Percentiles rank a stretch among this genome's conserved stretches.
Conservation (phyloP, 2,888 invertebrate genomes). For the Aporophyla lueneburgensis region DNA sequence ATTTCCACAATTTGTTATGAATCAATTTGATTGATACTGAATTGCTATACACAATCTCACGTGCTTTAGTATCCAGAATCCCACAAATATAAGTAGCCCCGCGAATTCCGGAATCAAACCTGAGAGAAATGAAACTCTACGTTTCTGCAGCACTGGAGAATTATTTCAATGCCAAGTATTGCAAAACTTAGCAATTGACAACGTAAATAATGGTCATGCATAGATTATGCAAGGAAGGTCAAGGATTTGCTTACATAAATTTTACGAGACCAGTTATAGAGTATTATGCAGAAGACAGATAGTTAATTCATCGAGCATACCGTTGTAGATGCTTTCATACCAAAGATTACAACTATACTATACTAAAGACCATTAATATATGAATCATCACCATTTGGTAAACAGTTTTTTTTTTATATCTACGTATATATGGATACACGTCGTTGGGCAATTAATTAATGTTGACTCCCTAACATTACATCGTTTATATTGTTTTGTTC, state of each 20-base stretch:
- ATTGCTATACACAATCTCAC: not conserved
- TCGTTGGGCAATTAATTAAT: slow-evolving; percentile 1
- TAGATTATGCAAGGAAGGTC: slow-evolving; percentile 47
- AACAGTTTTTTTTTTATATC: slow-evolving; percentile 27
- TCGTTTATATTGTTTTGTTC: slow-evolving; percentile 15
- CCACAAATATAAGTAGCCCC: not conserved
- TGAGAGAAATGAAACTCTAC: not conserved
- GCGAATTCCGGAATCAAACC: not conserved
- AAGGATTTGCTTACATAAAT: slow-evolving; percentile 48
- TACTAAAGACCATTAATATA: not conserved
- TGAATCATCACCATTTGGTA: slow-evolving; percentile 1
- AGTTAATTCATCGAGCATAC: slow-evolving; percentile 25
- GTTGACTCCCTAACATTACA: slow-evolving; percentile 11
- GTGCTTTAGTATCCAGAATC: not conserved
- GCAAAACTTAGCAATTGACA: slow-evolving; percentile 22
- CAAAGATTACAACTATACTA: slow-evolving; percentile 20
- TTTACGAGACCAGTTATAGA: slow-evolving; percentile 30
- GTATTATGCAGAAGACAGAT: slow-evolving; percentile 26
- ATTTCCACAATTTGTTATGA: slow-evolving; percentile 13
- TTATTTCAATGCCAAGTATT: slow-evolving; percentile 56
- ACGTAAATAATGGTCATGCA: slow-evolving; percentile 30
- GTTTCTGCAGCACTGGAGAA: slow-evolving; percentile 15
- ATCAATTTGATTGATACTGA: slow-evolving; percentile 19
- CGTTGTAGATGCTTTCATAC: slow-evolving; percentile 15
- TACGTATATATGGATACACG: not conserved